A percentile compares a stretch with the other conserved stretches of the same genome.
Evolutionary conservation across 2,888 invertebrate species (phyloP).

Genomic region (Calameuta pallipes): DNA sequence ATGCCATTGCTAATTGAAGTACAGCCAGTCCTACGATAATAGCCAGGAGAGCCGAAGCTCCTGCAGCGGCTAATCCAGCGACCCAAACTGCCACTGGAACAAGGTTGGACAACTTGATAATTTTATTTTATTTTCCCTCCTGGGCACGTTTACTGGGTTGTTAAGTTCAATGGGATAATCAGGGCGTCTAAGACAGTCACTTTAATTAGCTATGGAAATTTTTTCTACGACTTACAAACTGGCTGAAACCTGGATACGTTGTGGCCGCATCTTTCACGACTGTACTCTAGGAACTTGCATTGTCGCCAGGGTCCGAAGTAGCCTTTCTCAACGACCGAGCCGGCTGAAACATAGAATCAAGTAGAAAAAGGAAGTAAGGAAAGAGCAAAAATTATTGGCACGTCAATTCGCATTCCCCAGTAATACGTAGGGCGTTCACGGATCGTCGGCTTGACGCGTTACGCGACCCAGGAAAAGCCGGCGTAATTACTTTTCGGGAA

Average conservation of each 20-base stretch:
- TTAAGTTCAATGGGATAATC: background rate
- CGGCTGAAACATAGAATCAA: constrained; percentile 69
- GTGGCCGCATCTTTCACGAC: constrained; percentile 85
- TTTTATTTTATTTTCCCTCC: background rate
- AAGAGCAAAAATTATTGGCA: background rate
- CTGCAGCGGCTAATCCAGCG: constrained; percentile 83
- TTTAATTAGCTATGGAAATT: background rate
- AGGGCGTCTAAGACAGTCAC: background rate
- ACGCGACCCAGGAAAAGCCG: background rate
- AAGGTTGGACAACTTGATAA: constrained; percentile 19
- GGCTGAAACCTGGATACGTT: constrained; percentile 83
- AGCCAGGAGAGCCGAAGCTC: constrained; percentile 79
- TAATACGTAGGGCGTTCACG: background rate
- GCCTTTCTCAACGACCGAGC: constrained; percentile 78
- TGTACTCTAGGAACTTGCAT: constrained; percentile 84
- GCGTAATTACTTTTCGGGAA: background rate
- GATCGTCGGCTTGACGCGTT: background rate
- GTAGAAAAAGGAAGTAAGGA: background rate
- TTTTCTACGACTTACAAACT: constrained; percentile 73
- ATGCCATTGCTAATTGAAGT: constrained; percentile 88
- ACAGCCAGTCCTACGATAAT: constrained; percentile 84
- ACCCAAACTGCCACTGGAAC: constrained; percentile 83
- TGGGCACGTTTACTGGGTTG: background rate
- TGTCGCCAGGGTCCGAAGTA: constrained; percentile 91
- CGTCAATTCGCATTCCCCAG: background rate